A percentile compares a stretch with the other conserved stretches of the same genome.
These are phyloP conservation scores for Steatocranus sp. DNA, from an alignment of 2,797 vertebrate genomes.

Conservation along the genomic window DNA sequence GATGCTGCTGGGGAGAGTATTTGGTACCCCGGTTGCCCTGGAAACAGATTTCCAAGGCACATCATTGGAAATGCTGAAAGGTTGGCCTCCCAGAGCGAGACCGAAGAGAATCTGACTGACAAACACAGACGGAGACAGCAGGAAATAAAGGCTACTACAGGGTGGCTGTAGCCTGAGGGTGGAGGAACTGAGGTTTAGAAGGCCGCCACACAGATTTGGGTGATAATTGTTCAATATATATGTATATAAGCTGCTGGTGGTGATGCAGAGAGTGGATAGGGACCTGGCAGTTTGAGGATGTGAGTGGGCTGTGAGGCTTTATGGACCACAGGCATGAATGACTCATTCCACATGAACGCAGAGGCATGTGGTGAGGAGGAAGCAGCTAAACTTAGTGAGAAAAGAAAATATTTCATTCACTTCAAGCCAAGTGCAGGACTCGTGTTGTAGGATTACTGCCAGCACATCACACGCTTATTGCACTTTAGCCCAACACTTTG, in stretches of 20 bases:
- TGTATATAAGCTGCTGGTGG: not conserved
- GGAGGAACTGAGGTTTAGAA: slow-evolving; percentile 17
- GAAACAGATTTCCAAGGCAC: slow-evolving; percentile 79
- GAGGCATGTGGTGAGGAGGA: slow-evolving; percentile 36
- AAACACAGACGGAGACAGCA: slow-evolving; percentile 41
- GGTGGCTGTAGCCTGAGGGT: slow-evolving; percentile 18
- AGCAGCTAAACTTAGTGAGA: slow-evolving; percentile 23
- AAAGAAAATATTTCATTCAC: slow-evolving; percentile 34
- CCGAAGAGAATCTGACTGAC: slow-evolving; percentile 62
- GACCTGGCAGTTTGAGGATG: slow-evolving; percentile 24
- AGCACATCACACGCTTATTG: slow-evolving; percentile 22
- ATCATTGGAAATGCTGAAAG: slow-evolving; percentile 75
- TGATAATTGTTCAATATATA: slow-evolving; percentile 4
- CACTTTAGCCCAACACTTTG: slow-evolving; percentile 34
- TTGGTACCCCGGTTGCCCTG: slow-evolving; percentile 79
- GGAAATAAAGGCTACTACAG: slow-evolving; percentile 23
- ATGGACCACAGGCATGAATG: slow-evolving; percentile 54
- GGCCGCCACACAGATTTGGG: slow-evolving; percentile 4
- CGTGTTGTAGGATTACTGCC: slow-evolving; percentile 7
- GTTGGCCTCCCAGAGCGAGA: slow-evolving; percentile 72
- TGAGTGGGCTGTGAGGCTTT: slow-evolving; percentile 50
- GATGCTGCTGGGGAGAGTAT: slow-evolving; percentile 68
- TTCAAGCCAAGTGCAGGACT: not conserved
- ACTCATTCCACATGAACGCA: slow-evolving; percentile 56
- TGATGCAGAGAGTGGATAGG: slow-evolving; percentile 5